phyloP scores from a whole-genome alignment of 2,113 vertebrate genomes.

The human region GRCh38 chr11:104841501-104842000 shows the following conservation, averaged over 20 bases:
- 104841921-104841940: background rate
- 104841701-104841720: background rate
- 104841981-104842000: background rate
- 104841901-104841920: background rate
- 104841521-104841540: background rate
- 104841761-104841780: background rate
- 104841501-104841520: background rate
- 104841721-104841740: background rate
- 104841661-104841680: background rate
- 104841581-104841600: too few relatives aligned
- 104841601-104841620: too few relatives aligned
- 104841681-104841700: background rate
- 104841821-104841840: background rate
- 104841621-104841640: too few relatives aligned
- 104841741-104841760: background rate
- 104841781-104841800: background rate
- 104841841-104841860: background rate
- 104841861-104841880: background rate
- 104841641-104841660: too few relatives aligned
- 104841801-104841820: background rate
- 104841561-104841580: too few relatives aligned
- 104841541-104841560: background rate
- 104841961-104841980: background rate
- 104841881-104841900: background rate
- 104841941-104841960: background rate